Percentiles rank a stretch among this genome's conserved stretches.
Evolutionary conservation across 2,113 vertebrate species (phyloP).

Genomic region (Otis tarda): DNA sequence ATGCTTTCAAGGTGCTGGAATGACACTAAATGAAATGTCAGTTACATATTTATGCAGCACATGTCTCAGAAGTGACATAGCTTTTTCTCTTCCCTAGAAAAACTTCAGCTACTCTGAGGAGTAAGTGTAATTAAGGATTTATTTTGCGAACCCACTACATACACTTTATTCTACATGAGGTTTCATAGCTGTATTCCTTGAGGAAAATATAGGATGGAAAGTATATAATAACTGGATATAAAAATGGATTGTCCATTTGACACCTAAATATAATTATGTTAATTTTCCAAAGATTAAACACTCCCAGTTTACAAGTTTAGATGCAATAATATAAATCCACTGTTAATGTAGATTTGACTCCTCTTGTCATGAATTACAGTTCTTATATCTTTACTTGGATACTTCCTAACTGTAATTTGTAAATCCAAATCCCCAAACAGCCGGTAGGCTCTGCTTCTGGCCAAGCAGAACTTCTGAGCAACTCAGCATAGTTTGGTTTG

Average conservation of each 20-base stretch:
- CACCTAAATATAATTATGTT: not conserved
- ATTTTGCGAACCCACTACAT: not conserved
- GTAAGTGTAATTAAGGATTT: not conserved
- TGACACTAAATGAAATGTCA: not conserved
- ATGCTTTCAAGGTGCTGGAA: not conserved
- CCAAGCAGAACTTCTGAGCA: not conserved
- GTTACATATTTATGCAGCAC: not conserved
- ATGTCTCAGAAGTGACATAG: not conserved
- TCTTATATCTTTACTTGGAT: not conserved
- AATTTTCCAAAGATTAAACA: not conserved
- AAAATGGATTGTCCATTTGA: not conserved
- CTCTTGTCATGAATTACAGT: not conserved
- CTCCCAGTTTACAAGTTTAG: not conserved
- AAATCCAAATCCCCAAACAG: not conserved
- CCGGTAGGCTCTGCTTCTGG: not conserved
- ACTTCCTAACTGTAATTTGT: not conserved
- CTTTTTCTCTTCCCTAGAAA: not conserved
- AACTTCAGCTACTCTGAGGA: not conserved
- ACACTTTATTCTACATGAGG: not conserved
- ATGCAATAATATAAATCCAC: not conserved
- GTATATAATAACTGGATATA: not conserved
- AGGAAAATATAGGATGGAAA: not conserved
- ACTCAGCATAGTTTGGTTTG: not conserved
- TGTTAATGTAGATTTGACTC: not conserved
- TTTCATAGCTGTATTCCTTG: not conserved